Base-by-base conservation (phyloP, 2,888 invertebrate species). In the Nudaria mundana region DNA sequence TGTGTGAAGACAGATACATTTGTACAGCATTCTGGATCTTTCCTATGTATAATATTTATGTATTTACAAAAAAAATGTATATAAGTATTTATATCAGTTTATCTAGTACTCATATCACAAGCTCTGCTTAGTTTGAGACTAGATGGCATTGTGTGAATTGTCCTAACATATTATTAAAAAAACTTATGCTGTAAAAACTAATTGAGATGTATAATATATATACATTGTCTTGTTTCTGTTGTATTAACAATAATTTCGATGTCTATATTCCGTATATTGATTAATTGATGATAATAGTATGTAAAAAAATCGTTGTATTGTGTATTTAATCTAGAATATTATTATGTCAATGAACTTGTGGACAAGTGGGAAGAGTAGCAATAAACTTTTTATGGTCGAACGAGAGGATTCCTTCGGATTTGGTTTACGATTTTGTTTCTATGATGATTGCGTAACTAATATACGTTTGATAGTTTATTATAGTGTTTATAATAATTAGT, bases 261-360 rank as follows among this genome's bases (percentile, higher is more conserved):
- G 35, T 34, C 41, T 45, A 26, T 36, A 29, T 37, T 33, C 35
- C 37, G 40, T 35, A 13, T 33, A 37, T 46, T 42, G 71, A 81
- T 79, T 77, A 80, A 76, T 77, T 75, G 71, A 78, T 73, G 72
- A 59, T 81, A 81, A 81, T 83, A 66, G 64, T 76, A 81, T 81
- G 80, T 76, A 79, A 74, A 81, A 81, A 79, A 76, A 81, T 71
- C 78, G 71, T 64, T 70, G 73, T 74, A 82, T 81, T 82, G 75
- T 80, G 76, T 76, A 81, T 78, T 74, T 60, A 65, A 71, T 69
- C 61, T 64, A 67, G 71, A 77, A 79, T 77, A 78, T 76, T n/a
- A 81, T 74, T 74, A 70, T 77, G 72, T 76, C 69, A 58, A 56
- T 59, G 77, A 81, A 75, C 81, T 71, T 59, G 47, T 51, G 65